A percentile compares a stretch with the other conserved stretches of the same genome.
Evolutionary conservation across 2,888 invertebrate genomes (phyloP).

Genomic region (Drosophila nr. fundita): DNA sequence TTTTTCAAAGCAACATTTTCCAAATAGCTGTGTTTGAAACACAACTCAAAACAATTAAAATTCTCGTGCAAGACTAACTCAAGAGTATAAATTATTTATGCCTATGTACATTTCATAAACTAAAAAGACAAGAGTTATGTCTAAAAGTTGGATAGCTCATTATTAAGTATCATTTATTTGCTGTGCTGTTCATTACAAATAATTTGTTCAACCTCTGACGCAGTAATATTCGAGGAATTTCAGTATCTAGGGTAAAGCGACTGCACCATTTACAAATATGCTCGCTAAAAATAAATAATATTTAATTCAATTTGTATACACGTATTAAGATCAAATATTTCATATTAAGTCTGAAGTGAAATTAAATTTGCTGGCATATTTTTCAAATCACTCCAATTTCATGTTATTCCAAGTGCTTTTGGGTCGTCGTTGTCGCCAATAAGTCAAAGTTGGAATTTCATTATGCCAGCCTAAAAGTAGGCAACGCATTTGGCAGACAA

Average conservation of each 20-base stretch:
- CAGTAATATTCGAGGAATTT: not conserved
- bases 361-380: not conserved
- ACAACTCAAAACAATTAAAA: not conserved
- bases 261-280: not conserved
- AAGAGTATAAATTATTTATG: not conserved
- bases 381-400: not conserved
- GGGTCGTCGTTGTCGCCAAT: slow-evolving; percentile 74
- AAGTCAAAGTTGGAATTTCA: slow-evolving; percentile 84
- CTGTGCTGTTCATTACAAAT: not conserved
- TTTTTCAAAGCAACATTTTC: not conserved
- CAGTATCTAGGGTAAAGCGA: not conserved
- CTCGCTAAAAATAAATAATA: not conserved
- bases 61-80: not conserved
- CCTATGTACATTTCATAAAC: not conserved
- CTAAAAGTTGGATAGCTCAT: not conserved
- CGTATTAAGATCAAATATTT: not conserved
- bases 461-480: slow-evolving; percentile 79
- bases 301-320: not conserved
- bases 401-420: not conserved
- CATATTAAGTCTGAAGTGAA: not conserved
- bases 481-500: slow-evolving; percentile 80
- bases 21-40: not conserved
- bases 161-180: not conserved
- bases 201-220: not conserved
- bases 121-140: not conserved